These are phyloP conservation scores for Nyctereutes procyonoides DNA, from an alignment of 2,113 vertebrate genomes.

Conservation along the genomic window DNA sequence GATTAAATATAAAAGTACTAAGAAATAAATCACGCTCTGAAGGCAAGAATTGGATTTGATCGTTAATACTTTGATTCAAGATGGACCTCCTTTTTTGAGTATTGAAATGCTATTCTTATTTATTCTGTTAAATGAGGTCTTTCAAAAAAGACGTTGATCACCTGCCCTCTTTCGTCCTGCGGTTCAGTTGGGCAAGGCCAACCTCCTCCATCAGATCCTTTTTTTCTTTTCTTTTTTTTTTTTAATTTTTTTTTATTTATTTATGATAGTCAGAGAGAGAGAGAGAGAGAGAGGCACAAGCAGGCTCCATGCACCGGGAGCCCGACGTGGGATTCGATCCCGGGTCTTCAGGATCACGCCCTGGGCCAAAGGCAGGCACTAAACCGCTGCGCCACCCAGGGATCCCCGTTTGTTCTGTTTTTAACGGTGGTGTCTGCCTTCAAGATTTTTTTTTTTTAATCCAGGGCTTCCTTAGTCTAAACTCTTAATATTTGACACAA, in stretches of 20 bases:
- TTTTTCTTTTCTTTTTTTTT: too few relatives aligned
- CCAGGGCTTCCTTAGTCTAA: slow-evolving; percentile 13
- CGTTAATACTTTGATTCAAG: background rate
- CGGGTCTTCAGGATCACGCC: too few relatives aligned
- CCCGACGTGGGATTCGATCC: too few relatives aligned
- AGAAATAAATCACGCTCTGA: slow-evolving; percentile 19
- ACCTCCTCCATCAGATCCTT: background rate
- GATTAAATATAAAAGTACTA: slow-evolving; percentile 62
- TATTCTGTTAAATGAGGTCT: background rate
- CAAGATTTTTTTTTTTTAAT: background rate
- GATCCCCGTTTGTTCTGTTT: slow-evolving; percentile 48
- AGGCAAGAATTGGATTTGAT: slow-evolving; percentile 44
- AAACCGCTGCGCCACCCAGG: too few relatives aligned
- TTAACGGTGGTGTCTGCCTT: background rate
- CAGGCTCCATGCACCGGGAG: too few relatives aligned
- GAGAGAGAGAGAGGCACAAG: too few relatives aligned
- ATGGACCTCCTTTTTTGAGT: slow-evolving; percentile 31
- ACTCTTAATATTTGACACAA: background rate
- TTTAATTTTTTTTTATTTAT: too few relatives aligned
- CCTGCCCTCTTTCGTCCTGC: background rate
- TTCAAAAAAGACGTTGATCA: background rate
- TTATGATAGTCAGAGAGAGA: too few relatives aligned
- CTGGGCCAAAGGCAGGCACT: too few relatives aligned
- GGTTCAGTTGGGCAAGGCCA: slow-evolving; percentile 3
- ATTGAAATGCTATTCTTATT: slow-evolving; percentile 32